Evolutionary conservation across 2,888 invertebrate species (phyloP).

Genomic region (Chaetogeoica ovagalla): DNA sequence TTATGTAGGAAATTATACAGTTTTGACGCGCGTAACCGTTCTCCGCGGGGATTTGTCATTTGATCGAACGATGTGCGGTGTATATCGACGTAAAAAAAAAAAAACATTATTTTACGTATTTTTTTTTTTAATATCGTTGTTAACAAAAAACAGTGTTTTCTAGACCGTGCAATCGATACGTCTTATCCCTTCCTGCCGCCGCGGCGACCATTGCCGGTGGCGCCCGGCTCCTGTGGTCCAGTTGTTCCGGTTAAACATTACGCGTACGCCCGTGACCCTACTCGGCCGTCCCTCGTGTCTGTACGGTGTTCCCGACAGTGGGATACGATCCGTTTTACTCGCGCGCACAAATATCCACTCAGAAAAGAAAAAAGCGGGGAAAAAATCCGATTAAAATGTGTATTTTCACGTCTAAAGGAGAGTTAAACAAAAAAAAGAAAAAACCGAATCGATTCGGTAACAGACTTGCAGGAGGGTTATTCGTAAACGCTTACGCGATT

Average conservation of each 20-base stretch:
- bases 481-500: too few relatives aligned
- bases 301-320: not conserved
- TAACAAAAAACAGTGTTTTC: slow-evolving; percentile 9
- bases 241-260: slow-evolving; percentile 38
- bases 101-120: not conserved
- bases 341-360: not conserved
- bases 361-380: too few relatives aligned
- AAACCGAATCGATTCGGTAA: too few relatives aligned
- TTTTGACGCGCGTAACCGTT: too few relatives aligned
- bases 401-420: too few relatives aligned
- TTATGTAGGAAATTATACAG: too few relatives aligned
- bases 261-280: not conserved
- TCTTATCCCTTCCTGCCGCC: slow-evolving; percentile 17
- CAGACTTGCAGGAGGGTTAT: too few relatives aligned
- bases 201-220: not conserved
- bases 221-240: slow-evolving; percentile 8
- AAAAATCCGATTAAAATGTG: too few relatives aligned
- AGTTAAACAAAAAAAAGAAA: too few relatives aligned
- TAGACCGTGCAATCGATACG: slow-evolving; percentile 10
- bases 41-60: too few relatives aligned
- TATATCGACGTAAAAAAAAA: not conserved
- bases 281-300: not conserved
- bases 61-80: not conserved
- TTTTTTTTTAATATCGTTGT: not conserved
- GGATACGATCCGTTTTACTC: not conserved